Evolutionary conservation across 2,797 vertebrate genomes (phyloP), one percentile per base, ranked within the genome.

Genomic region (Artibeus lituratus): DNA sequence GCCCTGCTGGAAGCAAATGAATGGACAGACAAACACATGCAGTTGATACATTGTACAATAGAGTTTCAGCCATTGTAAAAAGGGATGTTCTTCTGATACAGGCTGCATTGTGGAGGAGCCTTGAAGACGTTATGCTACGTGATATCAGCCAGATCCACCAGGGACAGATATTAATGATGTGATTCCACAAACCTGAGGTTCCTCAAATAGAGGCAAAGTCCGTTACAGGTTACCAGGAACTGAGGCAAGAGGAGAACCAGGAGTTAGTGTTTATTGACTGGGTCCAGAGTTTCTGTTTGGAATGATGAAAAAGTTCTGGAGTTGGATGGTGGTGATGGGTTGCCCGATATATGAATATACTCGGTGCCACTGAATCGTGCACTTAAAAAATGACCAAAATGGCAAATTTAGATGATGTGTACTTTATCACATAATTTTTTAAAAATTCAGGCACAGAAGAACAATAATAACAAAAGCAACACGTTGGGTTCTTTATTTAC

Each of bases 31-130:
- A n/a, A n/a, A 42, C 57, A 26, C 57, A 4, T 2, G 42, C 39
- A 32, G 44, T 5, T 32, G 42, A 21, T 57, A 5, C 0, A n/a
- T n/a, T n/a, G 8, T 21, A 6, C 10, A 3, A 6, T 12, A 87
- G 77, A 73, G 22, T 87, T 55, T 19, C 49, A 65, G 26, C 73
- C 69, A 62, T 77, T 26, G 12, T 82, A 9, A 67, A 51, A 87
- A 85, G 65, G 73, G 87, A 7, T 15, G 35, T 14, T 51, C 2
- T 80, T 57, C 49, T 70, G 29, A 44, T 10, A 42, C 4, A 2
- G 29, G 65, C 47, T 7, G 0, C 49, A 42, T 2, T 16, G 0
- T 12, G 19, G 53, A 10, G 1, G 29, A 26, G 4, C 39, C 32
- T 26, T 5, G 65, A 39, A 42, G 77, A 70, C 11, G 2, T 11